Percentiles rank a stretch among this genome's conserved stretches.
Conservation (phyloP, 2,797 vertebrate species). For the Jordanella pulchra region DNA sequence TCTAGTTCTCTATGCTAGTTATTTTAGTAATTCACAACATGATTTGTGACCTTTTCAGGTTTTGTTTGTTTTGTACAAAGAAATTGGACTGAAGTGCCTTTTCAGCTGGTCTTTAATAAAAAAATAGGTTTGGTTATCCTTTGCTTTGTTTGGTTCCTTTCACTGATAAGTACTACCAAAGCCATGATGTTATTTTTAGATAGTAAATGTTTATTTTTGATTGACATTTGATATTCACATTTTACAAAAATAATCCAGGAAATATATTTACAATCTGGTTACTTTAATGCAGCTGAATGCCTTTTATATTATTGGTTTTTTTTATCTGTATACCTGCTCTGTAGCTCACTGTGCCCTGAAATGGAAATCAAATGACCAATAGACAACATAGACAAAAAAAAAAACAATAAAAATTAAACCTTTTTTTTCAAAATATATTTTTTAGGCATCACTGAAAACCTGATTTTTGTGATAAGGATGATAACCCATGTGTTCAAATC, state of each 20-base stretch:
- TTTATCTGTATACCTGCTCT: slow-evolving; percentile 17
- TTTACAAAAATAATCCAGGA: slow-evolving; percentile 72
- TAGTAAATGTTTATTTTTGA: slow-evolving; percentile 66
- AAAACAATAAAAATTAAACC: not conserved
- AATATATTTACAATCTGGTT: slow-evolving; percentile 65
- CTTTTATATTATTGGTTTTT: slow-evolving; percentile 43
- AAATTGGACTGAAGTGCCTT: slow-evolving; percentile 50
- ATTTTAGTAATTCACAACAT: not conserved
- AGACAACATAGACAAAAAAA: not conserved
- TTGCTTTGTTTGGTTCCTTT: slow-evolving; percentile 3
- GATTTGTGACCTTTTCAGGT: not conserved
- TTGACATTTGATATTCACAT: slow-evolving; percentile 56
- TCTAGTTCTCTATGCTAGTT: not conserved
- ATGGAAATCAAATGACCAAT: slow-evolving; percentile 28
- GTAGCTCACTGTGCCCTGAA: slow-evolving; percentile 21
- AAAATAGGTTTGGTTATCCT: slow-evolving; percentile 20
- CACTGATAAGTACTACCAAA: slow-evolving; percentile 8
- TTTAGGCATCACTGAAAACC: not conserved
- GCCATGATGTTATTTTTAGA: slow-evolving; percentile 29
- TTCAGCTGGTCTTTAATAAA: slow-evolving; percentile 51
- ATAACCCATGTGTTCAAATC: not conserved
- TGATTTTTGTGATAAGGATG: not conserved
- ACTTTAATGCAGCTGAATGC: slow-evolving; percentile 51
- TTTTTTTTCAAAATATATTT: not conserved
- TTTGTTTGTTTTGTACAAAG: slow-evolving; percentile 1